Base-by-base conservation (phyloP, 2,797 vertebrate species). In the Eulemur albifrons region DNA sequence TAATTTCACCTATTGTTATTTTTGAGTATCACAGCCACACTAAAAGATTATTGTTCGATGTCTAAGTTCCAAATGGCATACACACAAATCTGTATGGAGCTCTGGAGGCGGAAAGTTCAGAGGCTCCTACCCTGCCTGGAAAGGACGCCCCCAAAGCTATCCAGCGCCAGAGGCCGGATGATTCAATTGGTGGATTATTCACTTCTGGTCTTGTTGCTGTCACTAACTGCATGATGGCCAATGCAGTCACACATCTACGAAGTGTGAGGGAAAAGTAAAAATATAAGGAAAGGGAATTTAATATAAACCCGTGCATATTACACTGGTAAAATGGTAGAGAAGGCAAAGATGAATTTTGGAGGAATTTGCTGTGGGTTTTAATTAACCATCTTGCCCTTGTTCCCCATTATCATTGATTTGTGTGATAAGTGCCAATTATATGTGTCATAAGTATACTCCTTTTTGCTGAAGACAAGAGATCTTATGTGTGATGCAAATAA, bases 391-490 rank as follows among this genome's bases (percentile, higher is more conserved):
- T 93, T 96, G 95, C 97, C 96, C 97, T 97, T 84, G 94, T 88
- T 97, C 95, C 89, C 96, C 96, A 96, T 97, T 97, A 97, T 87
- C 97, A 95, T 92, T 96, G 97, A 97, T 98, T 97, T 97, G 93
- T 95, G 96, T 97, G 97, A 96, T 97, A 97, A 98, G 97, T 98
- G 97, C 97, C 97, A 98, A 98, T 98, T 98, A 98, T 95, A 85
- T 77, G 80, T 98, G 97, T 97, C 97, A 97, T 97, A 98, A 98
- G 97, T 97, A 96, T 96, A 97, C 97, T 98, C 81, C 91, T 92
- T 97, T 94, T 88, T 93, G 76, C 92, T 85, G 93, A 97, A 97
- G 97, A 97, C 96, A 98, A 98, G 97, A 95, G 96, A 97, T 96
- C 96, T 97, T 96, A 92, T 97, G 96, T 97, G 97, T 97, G 96